phyloP scores from a whole-genome alignment of 2,113 vertebrate genomes.

The Chloroceryle aenea region DNA sequence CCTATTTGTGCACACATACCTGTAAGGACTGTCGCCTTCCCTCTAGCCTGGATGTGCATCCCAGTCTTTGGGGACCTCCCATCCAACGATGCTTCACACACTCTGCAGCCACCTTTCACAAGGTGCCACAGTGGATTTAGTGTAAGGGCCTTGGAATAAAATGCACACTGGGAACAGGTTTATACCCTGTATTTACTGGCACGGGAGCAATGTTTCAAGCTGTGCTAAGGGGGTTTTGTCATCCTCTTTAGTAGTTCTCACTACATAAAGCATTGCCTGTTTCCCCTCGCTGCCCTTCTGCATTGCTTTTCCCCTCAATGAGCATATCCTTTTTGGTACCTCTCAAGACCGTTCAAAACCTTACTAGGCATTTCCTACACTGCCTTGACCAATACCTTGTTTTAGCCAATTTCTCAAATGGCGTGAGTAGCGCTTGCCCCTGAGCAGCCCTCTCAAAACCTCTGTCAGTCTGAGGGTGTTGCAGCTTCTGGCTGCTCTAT shows the following conservation, averaged over 20 bases:
- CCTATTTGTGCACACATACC: not conserved
- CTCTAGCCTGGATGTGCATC: not conserved
- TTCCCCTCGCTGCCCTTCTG: not conserved
- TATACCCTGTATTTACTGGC: conserved; percentile 15
- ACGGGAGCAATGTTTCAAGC: conserved; percentile 5
- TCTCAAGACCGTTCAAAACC: not conserved
- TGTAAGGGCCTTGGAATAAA: conserved; percentile 23
- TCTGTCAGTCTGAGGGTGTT: not conserved
- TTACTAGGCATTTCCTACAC: not conserved
- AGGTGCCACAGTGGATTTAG: not conserved
- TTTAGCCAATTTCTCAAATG: not conserved
- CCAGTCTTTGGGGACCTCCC: not conserved
- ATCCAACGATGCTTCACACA: fast-evolving
- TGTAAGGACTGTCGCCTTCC: not conserved
- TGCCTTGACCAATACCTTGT: not conserved
- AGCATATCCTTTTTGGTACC: not conserved
- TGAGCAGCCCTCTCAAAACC: not conserved
- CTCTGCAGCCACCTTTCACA: not conserved
- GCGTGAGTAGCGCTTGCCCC: not conserved
- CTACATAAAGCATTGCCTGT: not conserved
- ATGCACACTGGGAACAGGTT: not conserved
- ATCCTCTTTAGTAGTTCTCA: not conserved
- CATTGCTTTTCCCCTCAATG: not conserved
- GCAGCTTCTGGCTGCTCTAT: not conserved
- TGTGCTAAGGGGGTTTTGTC: not conserved